These are phyloP conservation scores for Camelus dromedarius DNA, from an alignment of 2,113 vertebrate genomes.

Conservation along the genomic window DNA sequence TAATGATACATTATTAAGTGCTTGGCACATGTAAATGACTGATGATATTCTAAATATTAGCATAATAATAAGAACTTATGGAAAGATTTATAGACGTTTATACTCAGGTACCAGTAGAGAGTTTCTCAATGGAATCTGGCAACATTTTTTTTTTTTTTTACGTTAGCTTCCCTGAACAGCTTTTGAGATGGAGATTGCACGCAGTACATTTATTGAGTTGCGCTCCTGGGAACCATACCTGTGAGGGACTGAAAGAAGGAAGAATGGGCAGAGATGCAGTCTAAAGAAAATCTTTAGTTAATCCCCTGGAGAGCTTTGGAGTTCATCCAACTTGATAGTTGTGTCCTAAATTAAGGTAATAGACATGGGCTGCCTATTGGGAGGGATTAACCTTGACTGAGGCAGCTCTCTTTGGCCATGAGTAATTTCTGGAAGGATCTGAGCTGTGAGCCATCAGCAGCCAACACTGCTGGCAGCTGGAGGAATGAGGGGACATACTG, in stretches of 20 bases:
- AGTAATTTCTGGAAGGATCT: background rate
- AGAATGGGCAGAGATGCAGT: background rate
- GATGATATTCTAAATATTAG: background rate
- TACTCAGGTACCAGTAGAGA: background rate
- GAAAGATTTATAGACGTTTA: background rate
- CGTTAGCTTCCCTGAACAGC: background rate
- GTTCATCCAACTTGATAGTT: background rate
- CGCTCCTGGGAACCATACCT: background rate
- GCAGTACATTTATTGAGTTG: background rate
- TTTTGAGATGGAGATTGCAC: background rate
- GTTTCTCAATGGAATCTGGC: background rate
- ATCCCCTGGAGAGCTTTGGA: background rate
- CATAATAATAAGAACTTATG: background rate
- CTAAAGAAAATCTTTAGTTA: background rate
- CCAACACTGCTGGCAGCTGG: background rate
- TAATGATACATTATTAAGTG: background rate
- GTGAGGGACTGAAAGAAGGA: background rate
- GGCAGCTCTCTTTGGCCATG: background rate
- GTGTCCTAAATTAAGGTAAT: background rate
- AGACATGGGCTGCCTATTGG: background rate
- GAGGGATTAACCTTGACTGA: background rate
- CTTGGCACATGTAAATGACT: background rate
- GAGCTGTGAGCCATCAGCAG: background rate
- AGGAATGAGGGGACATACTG: background rate
- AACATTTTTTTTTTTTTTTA: background rate